A percentile compares a stretch with the other conserved stretches of the same genome.
Evolutionary conservation across 2,797 vertebrate genomes (phyloP).

Genomic region (Hyperoplus immaculatus): DNA sequence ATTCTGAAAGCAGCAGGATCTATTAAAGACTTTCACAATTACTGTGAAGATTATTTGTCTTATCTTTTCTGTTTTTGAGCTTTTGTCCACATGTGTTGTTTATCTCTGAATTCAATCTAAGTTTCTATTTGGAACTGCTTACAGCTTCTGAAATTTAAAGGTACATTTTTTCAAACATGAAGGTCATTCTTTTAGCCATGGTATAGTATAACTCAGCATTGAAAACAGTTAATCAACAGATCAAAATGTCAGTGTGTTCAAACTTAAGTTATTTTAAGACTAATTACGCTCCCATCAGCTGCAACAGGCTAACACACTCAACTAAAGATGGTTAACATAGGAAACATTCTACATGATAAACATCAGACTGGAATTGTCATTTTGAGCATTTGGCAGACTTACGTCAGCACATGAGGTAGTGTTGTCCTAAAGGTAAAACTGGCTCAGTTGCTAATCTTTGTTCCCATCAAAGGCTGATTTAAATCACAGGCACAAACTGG

Average conservation of each 20-base stretch:
- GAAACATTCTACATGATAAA: too few species aligned
- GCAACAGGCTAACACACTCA: too few species aligned
- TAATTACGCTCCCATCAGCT: too few species aligned
- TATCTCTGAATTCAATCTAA: not conserved
- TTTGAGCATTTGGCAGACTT: too few species aligned
- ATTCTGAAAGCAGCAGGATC: slow-evolving; percentile 2
- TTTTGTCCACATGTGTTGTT: not conserved
- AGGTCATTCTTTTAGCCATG: not conserved
- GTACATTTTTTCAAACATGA: not conserved
- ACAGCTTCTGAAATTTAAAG: not conserved
- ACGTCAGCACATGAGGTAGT: too few species aligned
- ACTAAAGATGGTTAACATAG: too few species aligned
- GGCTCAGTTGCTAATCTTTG: slow-evolving; percentile 35
- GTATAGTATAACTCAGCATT: slow-evolving; percentile 6
- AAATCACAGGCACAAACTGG: slow-evolving; percentile 31
- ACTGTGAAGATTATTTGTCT: not conserved
- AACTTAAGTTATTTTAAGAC: too few species aligned
- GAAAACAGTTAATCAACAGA: not conserved
- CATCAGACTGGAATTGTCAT: too few species aligned
- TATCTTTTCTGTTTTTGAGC: not conserved
- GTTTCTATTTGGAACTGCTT: not conserved
- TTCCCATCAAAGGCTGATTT: slow-evolving; percentile 46
- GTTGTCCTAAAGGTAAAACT: not conserved
- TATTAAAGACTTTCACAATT: not conserved
- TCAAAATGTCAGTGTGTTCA: too few species aligned